Evolutionary conservation across 2,113 vertebrate genomes (phyloP), one percentile per base, ranked within the genome.

Genomic region (Oncorhynchus nerka): DNA sequence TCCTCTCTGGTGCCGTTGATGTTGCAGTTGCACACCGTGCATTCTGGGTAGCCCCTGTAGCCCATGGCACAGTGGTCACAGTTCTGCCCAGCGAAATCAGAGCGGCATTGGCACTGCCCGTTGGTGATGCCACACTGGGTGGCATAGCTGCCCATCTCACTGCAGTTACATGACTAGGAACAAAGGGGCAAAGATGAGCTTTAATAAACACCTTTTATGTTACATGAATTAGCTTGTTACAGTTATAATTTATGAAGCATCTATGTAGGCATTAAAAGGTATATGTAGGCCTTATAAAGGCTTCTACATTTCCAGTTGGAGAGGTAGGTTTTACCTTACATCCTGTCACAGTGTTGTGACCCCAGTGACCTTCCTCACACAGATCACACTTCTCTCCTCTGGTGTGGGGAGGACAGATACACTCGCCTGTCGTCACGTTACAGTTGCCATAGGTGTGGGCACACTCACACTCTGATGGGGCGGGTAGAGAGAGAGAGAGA

Each of bases 391-490:
- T 92, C 13, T 76, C 81, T 11, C 97, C 96, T 19, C 0, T 62
- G 5, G 97, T 96, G 79, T 97, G 93, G 79, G 95, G 88, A 0
- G 97, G 95, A 80, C 97, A 99, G 85, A 95, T 89, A 45, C 97
- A 99, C 49, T 91, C 86, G 7, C 97, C 97, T 0, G 91, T 94
- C 11, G 89, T 83, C 0, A 91, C 81, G 77, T 96, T 71, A 75
- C 97, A 99, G 83, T 94, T 95, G 15, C 97, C 94, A 28, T 92
- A 92, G 6, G 97, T 99, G 87, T 95, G 93, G 22, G 89, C 83
- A 70, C 98, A 99, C 84, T 92, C 85, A 81, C 98, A 99, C 84
- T 92, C 98, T 99, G 87, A 20, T 75, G 55, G 19, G 55, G 15
- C 16, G 48, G 13, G 24, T 19, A 67, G 62, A 55, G 11, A 64